Evolutionary conservation across 2,113 vertebrate genomes (phyloP).

Genomic region (Cinclus cinclus): DNA sequence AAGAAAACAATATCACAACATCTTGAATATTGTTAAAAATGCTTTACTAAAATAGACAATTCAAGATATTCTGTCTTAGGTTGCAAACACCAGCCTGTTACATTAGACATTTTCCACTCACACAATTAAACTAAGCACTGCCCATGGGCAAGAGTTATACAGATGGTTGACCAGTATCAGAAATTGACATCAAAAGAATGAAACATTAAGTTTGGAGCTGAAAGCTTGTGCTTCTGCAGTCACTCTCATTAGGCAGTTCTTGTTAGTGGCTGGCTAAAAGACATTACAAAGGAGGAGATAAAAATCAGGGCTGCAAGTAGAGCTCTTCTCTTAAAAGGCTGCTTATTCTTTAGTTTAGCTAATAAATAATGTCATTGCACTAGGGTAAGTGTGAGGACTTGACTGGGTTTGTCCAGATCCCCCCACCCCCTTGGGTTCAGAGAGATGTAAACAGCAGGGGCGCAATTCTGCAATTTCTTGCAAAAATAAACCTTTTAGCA

Average conservation of each 20-base stretch:
- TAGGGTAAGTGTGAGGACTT: constrained; percentile 14
- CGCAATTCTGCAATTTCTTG: background rate
- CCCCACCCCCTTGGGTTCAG: background rate
- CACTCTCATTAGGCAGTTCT: background rate
- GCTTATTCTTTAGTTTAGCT: constrained; percentile 30
- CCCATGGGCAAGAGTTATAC: background rate
- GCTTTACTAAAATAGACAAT: constrained; percentile 71
- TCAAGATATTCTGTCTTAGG: background rate
- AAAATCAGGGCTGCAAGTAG: background rate
- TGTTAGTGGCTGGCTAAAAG: constrained; percentile 1
- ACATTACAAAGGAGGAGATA: background rate
- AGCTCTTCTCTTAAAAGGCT: background rate
- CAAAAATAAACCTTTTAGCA: background rate
- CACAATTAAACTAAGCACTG: background rate
- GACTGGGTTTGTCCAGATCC: background rate
- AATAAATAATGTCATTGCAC: constrained; percentile 68
- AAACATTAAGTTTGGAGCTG: background rate
- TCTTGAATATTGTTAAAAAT: constrained; percentile 52
- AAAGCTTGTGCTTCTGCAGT: constrained; percentile 30
- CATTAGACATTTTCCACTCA: background rate
- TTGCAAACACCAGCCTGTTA: constrained; percentile 20
- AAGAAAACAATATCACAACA: background rate
- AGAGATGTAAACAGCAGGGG: constrained; percentile 22
- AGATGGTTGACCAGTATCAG: background rate
- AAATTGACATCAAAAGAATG: constrained; percentile 2